Conservation (phyloP, 2,113 vertebrate species). For the Cynocephalus volans region DNA sequence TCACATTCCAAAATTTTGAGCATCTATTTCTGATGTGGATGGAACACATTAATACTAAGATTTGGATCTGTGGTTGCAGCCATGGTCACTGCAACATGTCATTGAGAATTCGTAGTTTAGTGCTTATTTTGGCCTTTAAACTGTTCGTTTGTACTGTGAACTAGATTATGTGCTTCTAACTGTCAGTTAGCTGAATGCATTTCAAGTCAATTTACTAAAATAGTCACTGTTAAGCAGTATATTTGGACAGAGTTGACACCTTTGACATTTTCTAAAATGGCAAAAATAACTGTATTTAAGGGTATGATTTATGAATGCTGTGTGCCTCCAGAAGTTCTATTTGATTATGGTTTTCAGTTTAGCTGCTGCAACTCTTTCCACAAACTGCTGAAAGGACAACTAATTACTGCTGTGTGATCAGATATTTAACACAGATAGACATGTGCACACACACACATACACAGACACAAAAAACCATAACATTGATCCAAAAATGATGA, state of each 20-base stretch:
- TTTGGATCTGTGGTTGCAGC: background rate
- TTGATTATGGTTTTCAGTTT: conserved; percentile 80
- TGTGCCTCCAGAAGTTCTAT: conserved; percentile 81
- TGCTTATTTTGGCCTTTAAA: conserved; percentile 81
- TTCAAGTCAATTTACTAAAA: conserved; percentile 89
- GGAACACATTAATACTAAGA: conserved; percentile 16
- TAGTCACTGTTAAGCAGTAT: conserved; percentile 88
- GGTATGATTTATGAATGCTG: conserved; percentile 90
- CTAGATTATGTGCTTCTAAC: conserved; percentile 85
- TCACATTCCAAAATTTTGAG: conserved; percentile 22
- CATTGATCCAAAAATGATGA: conserved; percentile 33
- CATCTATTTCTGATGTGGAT: conserved; percentile 51
- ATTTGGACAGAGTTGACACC: conserved; percentile 89
- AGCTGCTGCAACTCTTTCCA: conserved; percentile 71
- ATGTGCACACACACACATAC: background rate
- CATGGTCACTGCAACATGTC: background rate
- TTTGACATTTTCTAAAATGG: conserved; percentile 92
- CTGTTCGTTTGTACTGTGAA: conserved; percentile 86
- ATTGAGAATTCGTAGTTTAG: conserved; percentile 63
- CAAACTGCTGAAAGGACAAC: conserved; percentile 78
- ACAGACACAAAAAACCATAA: background rate
- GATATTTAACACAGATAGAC: conserved; percentile 70
- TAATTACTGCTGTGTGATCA: conserved; percentile 84
- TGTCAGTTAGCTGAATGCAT: conserved; percentile 86
- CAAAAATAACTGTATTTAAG: conserved; percentile 90